A percentile compares a stretch with the other conserved stretches of the same genome.
phyloP scores from a whole-genome alignment of 2,888 invertebrate genomes.

The Minunthozetes semirufus region DNA sequence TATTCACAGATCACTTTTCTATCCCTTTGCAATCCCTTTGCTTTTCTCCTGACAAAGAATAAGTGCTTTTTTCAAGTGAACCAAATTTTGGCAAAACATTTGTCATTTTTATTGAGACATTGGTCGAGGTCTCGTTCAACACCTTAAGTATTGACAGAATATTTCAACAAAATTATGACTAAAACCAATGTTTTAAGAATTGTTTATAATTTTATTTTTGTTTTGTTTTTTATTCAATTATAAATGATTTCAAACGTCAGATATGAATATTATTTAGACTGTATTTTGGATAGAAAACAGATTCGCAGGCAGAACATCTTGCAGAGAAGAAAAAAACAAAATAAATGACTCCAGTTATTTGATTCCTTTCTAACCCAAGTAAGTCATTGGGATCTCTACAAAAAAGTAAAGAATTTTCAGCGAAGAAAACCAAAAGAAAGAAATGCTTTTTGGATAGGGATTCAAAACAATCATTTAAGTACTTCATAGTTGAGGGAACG shows the following conservation, averaged over 20 bases:
- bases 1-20: not conserved
- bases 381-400: not conserved
- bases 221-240: too few species aligned
- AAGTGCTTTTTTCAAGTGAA: too few species aligned
- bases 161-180: too few species aligned
- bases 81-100: too few species aligned
- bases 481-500: not conserved
- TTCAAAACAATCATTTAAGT: not conserved
- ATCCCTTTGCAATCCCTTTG: too few species aligned
- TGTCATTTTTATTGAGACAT: too few species aligned
- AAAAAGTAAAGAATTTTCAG: not conserved
- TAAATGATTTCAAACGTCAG: not conserved
- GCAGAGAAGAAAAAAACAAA: not conserved
- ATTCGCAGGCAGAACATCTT: not conserved
- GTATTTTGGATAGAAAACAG: not conserved
- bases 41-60: not conserved
- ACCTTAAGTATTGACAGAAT: too few species aligned
- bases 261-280: not conserved
- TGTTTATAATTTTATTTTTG: too few species aligned
- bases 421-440: too few species aligned
- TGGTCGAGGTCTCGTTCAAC: too few species aligned
- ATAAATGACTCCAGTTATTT: not conserved
- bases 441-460: not conserved
- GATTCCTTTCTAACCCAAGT: not conserved
- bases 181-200: too few species aligned